Evolutionary conservation across 1,140 invertebrate species (phyloP), one percentile per base, ranked within the genome.

Genomic region (Bombus confusus): DNA sequence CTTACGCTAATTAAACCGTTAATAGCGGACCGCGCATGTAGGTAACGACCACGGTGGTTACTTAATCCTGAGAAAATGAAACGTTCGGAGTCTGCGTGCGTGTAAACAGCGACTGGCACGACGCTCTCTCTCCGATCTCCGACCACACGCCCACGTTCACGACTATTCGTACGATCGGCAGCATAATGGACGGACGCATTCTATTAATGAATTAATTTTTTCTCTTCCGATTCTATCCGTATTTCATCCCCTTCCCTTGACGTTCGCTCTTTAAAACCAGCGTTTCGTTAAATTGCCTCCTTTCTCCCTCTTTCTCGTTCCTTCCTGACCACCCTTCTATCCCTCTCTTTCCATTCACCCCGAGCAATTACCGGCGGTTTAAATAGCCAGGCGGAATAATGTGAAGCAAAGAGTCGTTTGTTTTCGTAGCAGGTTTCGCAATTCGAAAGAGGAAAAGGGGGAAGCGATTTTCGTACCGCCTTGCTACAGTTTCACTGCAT

Each of bases 1-100:
- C 93, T 94, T 95, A 94, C 92, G 93, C 93, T 95, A 94, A 94
- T 94, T 95, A 94, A 94, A 95, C 94, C 92, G 93, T 94, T 95
- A 94, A 95, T 94, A 93, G 93, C 90, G 82, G 41, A 59, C 92
- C 86, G 90, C 93, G 93, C 91, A 92, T 93, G 93, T 92, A 91
- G 87, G 93, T 94, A 94, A 94, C 91, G 90, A 92, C 91, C 88
- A 84, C 86, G 85, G 89, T 88, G 93, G 92, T 94, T 94, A 94
- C 94, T 94, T 95, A 95, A 94, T 94, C 93, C 93, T 89, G 92
- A 93, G 93, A 94, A 95, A 94, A 95, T 94, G 93, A 94, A 94
- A 90, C 86, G 89, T 88, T 90, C 71, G 78, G 81, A 86, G 79
- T 83, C 77, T 82, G 76, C 86, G 83, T 83, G 78, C 80, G 77